Conservation (phyloP, 2,113 vertebrate genomes). For the Sinocyclocheilus anophthalmus region DNA sequence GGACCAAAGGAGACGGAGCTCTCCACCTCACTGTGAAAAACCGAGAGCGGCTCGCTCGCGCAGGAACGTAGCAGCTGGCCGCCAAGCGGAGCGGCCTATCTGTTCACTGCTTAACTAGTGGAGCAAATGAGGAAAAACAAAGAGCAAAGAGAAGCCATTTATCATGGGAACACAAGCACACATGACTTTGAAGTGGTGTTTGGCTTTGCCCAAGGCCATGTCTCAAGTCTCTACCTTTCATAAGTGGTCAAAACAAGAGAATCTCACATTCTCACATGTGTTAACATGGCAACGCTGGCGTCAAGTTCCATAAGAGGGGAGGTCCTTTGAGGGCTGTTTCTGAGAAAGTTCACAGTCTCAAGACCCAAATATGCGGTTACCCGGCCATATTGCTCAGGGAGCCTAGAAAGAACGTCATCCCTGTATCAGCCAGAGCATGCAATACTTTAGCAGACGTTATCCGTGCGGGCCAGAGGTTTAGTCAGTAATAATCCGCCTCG, state of each 20-base stretch:
- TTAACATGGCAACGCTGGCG: slow-evolving; percentile 37
- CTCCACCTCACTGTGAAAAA: slow-evolving; percentile 50
- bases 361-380: slow-evolving; percentile 22
- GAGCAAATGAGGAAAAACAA: slow-evolving; percentile 55
- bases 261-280: slow-evolving; percentile 41
- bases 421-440: slow-evolving; percentile 3
- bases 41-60: slow-evolving; percentile 47
- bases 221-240: slow-evolving; percentile 60
- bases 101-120: slow-evolving; percentile 16
- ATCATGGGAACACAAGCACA: slow-evolving; percentile 54
- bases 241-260: slow-evolving; percentile 45
- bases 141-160: slow-evolving; percentile 57
- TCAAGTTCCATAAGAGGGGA: slow-evolving; percentile 29
- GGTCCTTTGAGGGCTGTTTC: slow-evolving; percentile 33
- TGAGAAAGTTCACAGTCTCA: slow-evolving; percentile 22
- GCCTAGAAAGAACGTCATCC: slow-evolving; percentile 12
- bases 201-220: slow-evolving; percentile 59
- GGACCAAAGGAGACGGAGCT: slow-evolving; percentile 34
- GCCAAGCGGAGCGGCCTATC: background rate
- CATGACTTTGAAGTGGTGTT: slow-evolving; percentile 65
- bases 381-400: slow-evolving; percentile 29
- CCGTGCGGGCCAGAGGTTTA: slow-evolving; percentile 1
- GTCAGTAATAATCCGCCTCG: background rate
- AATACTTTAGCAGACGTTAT: slow-evolving; percentile 14
- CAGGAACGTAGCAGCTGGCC: slow-evolving; percentile 40